These are phyloP conservation scores for Volucella bombylans DNA, from an alignment of 2,888 invertebrate genomes.

Conservation along the genomic window DNA sequence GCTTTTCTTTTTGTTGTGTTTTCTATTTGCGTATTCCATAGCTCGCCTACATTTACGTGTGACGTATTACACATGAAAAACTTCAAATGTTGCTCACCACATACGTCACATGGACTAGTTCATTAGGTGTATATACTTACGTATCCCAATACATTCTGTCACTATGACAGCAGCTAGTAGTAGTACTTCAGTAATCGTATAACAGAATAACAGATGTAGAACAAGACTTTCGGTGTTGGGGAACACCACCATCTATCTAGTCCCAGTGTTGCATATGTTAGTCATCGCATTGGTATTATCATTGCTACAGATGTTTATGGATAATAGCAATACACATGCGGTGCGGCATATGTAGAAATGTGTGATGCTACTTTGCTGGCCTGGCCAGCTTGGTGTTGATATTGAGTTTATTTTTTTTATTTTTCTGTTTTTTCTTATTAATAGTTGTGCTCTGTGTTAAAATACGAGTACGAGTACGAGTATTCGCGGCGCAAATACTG, in stretches of 20 bases:
- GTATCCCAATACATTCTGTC: background rate
- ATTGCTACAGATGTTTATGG: background rate
- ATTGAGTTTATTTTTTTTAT: no score
- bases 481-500: no score
- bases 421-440: no score
- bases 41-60: conserved; percentile 52
- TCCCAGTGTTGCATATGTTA: conserved; percentile 16
- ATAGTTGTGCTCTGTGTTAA: no score
- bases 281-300: conserved; percentile 52
- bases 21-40: conserved; percentile 18
- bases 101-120: background rate
- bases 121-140: background rate
- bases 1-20: conserved; percentile 5
- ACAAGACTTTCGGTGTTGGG: conserved; percentile 47
- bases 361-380: no score
- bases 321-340: no score
- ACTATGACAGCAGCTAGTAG: conserved; percentile 21
- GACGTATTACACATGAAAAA: conserved; percentile 53
- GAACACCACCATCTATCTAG: conserved; percentile 31
- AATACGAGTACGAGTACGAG: no score
- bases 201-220: background rate
- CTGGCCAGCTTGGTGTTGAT: no score
- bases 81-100: background rate
- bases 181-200: conserved; percentile 18
- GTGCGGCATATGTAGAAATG: no score